A percentile compares a stretch with the other conserved stretches of the same genome.
Conservation (phyloP, 2,888 invertebrate species). For the Drosophila mulleri region DNA sequence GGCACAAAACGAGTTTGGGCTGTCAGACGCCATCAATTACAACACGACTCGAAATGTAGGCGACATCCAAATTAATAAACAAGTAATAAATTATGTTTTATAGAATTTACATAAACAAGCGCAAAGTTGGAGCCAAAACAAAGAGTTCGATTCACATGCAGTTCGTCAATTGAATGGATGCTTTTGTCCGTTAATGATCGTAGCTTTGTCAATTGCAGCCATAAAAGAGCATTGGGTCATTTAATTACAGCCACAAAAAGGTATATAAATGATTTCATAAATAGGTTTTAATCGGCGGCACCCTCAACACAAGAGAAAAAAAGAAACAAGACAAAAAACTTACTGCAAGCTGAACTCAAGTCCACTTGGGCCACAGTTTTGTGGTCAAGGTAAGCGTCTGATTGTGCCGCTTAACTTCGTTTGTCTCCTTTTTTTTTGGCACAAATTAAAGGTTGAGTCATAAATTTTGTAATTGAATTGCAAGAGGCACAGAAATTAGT, state of each 20-base stretch:
- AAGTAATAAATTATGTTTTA: slow-evolving; percentile 20
- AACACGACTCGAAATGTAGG: slow-evolving; percentile 8
- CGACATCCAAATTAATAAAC: slow-evolving; percentile 28
- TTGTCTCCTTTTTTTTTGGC: slow-evolving; percentile 13
- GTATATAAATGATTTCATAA: slow-evolving; percentile 30
- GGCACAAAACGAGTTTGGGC: slow-evolving; percentile 8
- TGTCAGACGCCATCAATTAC: slow-evolving; percentile 21
- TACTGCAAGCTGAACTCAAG: slow-evolving; percentile 33
- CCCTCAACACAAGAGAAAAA: slow-evolving; percentile 33
- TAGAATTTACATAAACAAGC: slow-evolving; percentile 20
- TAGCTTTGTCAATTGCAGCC: slow-evolving; percentile 49
- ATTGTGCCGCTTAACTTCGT: slow-evolving; percentile 37
- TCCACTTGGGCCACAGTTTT: slow-evolving; percentile 38
- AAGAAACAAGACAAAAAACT: slow-evolving; percentile 24
- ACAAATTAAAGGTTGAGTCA: slow-evolving; percentile 60
- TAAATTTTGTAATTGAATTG: slow-evolving; percentile 41
- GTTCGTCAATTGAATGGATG: slow-evolving; percentile 21
- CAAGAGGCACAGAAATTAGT: slow-evolving; percentile 14
- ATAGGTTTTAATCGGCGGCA: slow-evolving; percentile 51
- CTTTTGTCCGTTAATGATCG: slow-evolving; percentile 44
- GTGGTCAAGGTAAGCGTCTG: slow-evolving; percentile 54
- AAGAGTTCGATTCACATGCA: slow-evolving; percentile 41
- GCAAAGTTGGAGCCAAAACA: slow-evolving; percentile 29
- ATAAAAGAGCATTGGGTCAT: slow-evolving; percentile 42
- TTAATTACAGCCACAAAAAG: slow-evolving; percentile 35